Evolutionary conservation across 2,113 vertebrate species (phyloP).

Genomic region (Colinus virginianus): DNA sequence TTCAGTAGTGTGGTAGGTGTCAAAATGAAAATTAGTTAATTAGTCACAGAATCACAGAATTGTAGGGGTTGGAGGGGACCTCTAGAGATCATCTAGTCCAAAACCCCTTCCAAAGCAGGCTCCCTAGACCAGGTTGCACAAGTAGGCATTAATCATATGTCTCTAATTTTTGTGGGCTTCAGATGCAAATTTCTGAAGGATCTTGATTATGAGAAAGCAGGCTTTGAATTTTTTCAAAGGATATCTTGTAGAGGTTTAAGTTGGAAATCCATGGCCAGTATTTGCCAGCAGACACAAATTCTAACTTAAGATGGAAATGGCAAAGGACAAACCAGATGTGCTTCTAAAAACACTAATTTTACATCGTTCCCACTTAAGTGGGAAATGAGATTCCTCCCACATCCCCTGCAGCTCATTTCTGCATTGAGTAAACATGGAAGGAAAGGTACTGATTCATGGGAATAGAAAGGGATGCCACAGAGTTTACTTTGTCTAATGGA

Average conservation of each 20-base stretch:
- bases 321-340: fast-evolving
- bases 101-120: no score
- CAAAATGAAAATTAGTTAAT: not conserved
- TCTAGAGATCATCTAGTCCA: no score
- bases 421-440: not conserved
- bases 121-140: no score
- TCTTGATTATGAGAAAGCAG: not conserved
- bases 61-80: no score
- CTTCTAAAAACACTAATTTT: not conserved
- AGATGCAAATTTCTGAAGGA: not conserved
- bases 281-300: not conserved
- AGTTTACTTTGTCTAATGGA: not conserved
- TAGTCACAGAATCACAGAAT: no score
- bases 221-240: not conserved
- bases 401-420: not conserved
- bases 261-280: not conserved
- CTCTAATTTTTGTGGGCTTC: not conserved
- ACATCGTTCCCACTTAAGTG: not conserved
- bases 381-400: not conserved
- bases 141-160: not conserved
- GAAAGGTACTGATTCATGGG: not conserved
- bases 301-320: not conserved
- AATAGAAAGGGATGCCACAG: not conserved
- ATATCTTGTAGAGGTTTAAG: not conserved
- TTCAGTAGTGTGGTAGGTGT: not conserved